These are phyloP conservation scores for Lacerta agilis DNA, from an alignment of 2,797 vertebrate genomes.

Conservation along the genomic window DNA sequence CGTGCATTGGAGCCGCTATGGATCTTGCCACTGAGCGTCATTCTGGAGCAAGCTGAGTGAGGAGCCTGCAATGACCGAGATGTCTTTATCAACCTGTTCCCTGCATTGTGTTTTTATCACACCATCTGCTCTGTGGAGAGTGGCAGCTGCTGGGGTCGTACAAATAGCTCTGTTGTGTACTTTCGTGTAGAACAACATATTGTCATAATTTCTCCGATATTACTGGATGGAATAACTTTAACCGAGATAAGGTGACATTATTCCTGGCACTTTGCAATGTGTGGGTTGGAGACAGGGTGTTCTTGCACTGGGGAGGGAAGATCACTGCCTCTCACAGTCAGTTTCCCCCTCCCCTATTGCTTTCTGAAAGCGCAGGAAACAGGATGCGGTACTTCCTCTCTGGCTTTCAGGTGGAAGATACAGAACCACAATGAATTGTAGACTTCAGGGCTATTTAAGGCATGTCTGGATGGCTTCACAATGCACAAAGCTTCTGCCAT, in stretches of 20 bases:
- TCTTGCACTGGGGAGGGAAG: constrained; percentile 23
- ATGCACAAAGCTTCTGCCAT: no score
- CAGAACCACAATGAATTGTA: background rate
- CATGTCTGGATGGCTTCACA: background rate
- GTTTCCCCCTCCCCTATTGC: background rate
- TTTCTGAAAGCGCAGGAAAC: background rate
- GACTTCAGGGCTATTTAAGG: background rate
- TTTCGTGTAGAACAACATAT: constrained; percentile 65
- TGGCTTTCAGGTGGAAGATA: background rate
- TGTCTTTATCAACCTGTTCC: constrained; percentile 65
- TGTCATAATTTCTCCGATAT: constrained; percentile 65
- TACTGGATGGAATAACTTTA: constrained; percentile 62
- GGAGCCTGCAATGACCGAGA: constrained; percentile 52
- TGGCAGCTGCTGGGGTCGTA: constrained; percentile 73
- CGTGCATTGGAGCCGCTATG: constrained; percentile 31
- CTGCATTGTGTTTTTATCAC: constrained; percentile 68
- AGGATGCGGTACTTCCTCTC: background rate
- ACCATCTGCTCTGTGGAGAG: constrained; percentile 71
- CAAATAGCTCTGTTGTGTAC: constrained; percentile 66
- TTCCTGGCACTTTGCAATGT: constrained; percentile 40
- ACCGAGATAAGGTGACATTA: constrained; percentile 59
- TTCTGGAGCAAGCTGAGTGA: constrained; percentile 32
- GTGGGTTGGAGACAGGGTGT: constrained; percentile 25
- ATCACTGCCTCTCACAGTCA: background rate
- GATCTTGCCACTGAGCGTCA: constrained; percentile 53